Evolutionary conservation across 2,113 vertebrate genomes (phyloP).

Genomic region (Austrofundulus limnaeus): DNA sequence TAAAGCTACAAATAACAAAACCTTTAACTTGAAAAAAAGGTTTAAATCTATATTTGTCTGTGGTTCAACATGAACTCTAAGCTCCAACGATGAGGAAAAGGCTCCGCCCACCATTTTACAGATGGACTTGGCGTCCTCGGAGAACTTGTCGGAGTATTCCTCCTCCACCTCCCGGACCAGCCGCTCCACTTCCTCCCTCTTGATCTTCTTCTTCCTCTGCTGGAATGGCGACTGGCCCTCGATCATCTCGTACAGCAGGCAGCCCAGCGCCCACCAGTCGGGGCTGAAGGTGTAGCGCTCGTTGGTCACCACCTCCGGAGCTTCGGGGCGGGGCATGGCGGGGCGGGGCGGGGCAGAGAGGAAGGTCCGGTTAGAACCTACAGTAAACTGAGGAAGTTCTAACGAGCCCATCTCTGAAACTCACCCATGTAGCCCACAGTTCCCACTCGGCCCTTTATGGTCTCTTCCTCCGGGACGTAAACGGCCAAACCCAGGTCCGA

Average conservation of each 20-base stretch:
- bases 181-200: constrained; percentile 94
- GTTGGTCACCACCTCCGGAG: constrained; percentile 94
- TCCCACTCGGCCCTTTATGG: constrained; percentile 94
- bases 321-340: constrained; percentile 68
- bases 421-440: constrained; percentile 99
- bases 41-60: too few relatives aligned
- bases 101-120: constrained; percentile 86
- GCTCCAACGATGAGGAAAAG: too few relatives aligned
- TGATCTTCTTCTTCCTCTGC: constrained; percentile 97
- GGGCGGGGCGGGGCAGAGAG: not conserved
- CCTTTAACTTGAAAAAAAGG: too few relatives aligned
- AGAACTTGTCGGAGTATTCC: constrained; percentile 91
- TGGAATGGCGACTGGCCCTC: constrained; percentile 97
- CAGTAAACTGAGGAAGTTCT: too few relatives aligned
- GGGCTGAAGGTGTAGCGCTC: constrained; percentile 95
- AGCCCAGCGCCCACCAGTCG: constrained; percentile 97
- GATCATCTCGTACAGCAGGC: constrained; percentile 97
- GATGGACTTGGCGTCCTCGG: constrained; percentile 84
- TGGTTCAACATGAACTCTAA: too few relatives aligned
- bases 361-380: too few relatives aligned
- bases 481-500: constrained; percentile 95
- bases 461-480: constrained; percentile 89
- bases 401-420: too few relatives aligned
- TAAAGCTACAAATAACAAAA: too few relatives aligned
- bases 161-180: constrained; percentile 91